These are phyloP conservation scores for Drosophila bocki DNA, from an alignment of 1,140 invertebrate genomes.

Conservation along the genomic window DNA sequence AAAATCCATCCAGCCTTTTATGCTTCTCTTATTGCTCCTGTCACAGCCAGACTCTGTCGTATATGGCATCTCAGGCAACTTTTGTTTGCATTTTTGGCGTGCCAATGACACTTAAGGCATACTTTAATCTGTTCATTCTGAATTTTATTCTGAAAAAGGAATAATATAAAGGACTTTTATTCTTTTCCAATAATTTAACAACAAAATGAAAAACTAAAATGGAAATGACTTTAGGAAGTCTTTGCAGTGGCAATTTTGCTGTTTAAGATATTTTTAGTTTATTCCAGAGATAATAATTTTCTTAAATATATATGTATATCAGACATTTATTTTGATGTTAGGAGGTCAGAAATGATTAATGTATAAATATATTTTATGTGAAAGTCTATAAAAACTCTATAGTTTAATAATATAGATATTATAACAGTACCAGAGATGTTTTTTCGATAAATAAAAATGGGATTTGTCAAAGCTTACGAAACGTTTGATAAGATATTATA, in stretches of 20 bases:
- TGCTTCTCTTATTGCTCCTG: conserved; percentile 8
- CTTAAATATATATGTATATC: too few relatives aligned
- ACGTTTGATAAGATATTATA: too few relatives aligned
- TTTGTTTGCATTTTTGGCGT: conserved; percentile 44
- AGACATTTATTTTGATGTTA: background rate
- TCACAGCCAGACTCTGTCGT: conserved; percentile 35
- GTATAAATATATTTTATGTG: too few relatives aligned
- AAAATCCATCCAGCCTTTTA: conserved; percentile 1
- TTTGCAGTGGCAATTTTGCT: background rate
- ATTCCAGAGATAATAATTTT: background rate
- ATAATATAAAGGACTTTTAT: background rate
- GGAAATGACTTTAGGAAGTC: background rate
- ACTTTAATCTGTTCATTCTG: conserved; percentile 11
- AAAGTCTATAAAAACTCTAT: too few relatives aligned
- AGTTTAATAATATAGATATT: too few relatives aligned
- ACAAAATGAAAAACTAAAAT: background rate
- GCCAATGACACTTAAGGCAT: conserved; percentile 55
- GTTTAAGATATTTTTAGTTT: background rate
- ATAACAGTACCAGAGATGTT: too few relatives aligned
- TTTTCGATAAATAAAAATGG: too few relatives aligned
- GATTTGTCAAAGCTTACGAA: too few relatives aligned
- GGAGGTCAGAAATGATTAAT: too few relatives aligned
- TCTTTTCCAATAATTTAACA: background rate
- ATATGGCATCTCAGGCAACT: conserved; percentile 42
- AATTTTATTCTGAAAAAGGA: background rate